Base-by-base conservation (phyloP, 2,888 invertebrate species). In the Brachyopa scutellaris region DNA sequence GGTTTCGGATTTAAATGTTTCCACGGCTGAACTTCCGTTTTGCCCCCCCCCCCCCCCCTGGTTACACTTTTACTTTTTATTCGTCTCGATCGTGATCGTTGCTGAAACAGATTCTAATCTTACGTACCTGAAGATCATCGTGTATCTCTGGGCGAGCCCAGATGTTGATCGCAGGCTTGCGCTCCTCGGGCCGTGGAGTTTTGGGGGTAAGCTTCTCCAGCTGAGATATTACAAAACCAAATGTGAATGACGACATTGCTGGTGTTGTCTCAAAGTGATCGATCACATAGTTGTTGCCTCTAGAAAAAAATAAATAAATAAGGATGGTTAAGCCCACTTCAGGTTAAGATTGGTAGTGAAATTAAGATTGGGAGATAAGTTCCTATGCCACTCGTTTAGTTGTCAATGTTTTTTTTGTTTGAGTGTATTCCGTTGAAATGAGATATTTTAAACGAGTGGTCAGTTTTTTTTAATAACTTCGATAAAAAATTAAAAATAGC, bases 231-330 rank as follows among this genome's bases (percentile, higher is more conserved):
- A 95, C 92, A 72, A 96, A 91, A 0, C 95, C 95, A 42, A 96
- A 90, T 0, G 95, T 94, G 88, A 94, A 95, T 0, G 95, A 94
- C 1, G 96, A 94, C 93, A 96, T 95, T 1, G 94, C 93, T 0
- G 95, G 95, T 0, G 95, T 94, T 80, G 91, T 92, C 86, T 93
- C 92, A 86, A 96, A 96, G 86, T 93, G 92, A 85, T 94, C 95
- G 89, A 93, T 92, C 0, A 94, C 93, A 86, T 93, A 93, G 31
- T 92, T 92, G 0, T 53, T 78, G 49, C 72, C 85, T 93, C 77
- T 84, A 33, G 13, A 51, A 51, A 38, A 29, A 26, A 47, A 17
- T 6, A 45, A 26, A 26, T 26, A 26, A 26, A 3, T 26, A 3
- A 26, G 26, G 26, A 6, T 5, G 6, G 26, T 26, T 26, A 26